Base-by-base conservation (phyloP, 2,888 invertebrate genomes). In the Mythimna ferrago region DNA sequence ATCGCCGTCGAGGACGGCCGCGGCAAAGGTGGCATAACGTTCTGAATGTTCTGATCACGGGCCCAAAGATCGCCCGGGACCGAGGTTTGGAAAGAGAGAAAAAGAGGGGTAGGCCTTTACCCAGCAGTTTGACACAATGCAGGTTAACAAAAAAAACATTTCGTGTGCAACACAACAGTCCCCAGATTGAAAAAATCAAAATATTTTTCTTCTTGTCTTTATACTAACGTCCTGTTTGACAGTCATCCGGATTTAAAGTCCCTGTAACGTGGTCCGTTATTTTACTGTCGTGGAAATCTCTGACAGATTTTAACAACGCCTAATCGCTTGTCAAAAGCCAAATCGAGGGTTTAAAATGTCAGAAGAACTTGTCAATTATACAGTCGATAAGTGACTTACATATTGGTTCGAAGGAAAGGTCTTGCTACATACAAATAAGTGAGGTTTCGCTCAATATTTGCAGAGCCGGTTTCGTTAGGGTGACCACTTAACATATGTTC, bases 401-500 rank as follows among this genome's bases (percentile, higher is more conserved):
- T 80, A 64, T 73, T 71, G 75, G 69, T 66, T 74, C 57, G 53
- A 70, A 73, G 57, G 77, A 76, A 74, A 66, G 57, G 62, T 70
- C 21, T 80, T 71, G 70, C 73, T 73, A 78, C 79, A 64, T 81
- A 78, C 80, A 81, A 84, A 87, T 73, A 80, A 65, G 63, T 32
- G 41, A 48, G 14, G 72, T 68, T 72, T 72, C 56, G 76, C 68
- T 76, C 62, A 56, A 70, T 80, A 72, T 87, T 86, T 78, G 76
- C 66, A 44, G 57, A 85, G 77, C 82, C 77, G 78, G 81, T 81
- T 82, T 78, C 82, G 81, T 86, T 85, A 83, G 81, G 73, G 77
- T 80, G 77, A 78, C 75, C 81, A 88, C 76, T 81, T 81, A 80
- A 78, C 82, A 80, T 69, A 62, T 71, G 73, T 76, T 67, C 57